phyloP scores from a whole-genome alignment of 2,797 vertebrate species.

The Oreonectes daqikongensis region DNA sequence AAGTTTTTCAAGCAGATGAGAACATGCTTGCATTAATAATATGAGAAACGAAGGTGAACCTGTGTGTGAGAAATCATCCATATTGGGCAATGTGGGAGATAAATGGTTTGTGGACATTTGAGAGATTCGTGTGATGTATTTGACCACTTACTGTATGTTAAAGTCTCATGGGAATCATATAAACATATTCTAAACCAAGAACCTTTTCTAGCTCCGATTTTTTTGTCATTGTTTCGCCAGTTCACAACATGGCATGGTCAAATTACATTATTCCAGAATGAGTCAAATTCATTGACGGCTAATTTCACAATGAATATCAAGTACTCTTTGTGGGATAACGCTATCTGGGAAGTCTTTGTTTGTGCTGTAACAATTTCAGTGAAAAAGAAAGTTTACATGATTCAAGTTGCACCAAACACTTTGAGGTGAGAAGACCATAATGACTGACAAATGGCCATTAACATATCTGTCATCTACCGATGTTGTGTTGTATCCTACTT shows the following conservation, averaged over 20 bases:
- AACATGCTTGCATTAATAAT: slow-evolving; percentile 55
- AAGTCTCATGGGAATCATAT: neutral
- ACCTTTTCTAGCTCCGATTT: neutral
- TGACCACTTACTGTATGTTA: neutral
- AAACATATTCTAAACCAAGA: neutral
- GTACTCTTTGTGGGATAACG: slow-evolving; percentile 67
- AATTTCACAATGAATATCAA: slow-evolving; percentile 80
- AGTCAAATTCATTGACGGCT: slow-evolving; percentile 75
- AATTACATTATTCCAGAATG: slow-evolving; percentile 47
- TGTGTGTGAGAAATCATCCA: slow-evolving; percentile 2
- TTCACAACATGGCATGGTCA: neutral
- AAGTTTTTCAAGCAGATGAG: slow-evolving; percentile 53
- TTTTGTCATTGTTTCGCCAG: neutral
- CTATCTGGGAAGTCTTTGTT: slow-evolving; percentile 62
- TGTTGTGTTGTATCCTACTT: too few relatives aligned
- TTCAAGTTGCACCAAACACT: slow-evolving; percentile 19
- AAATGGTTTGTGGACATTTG: neutral
- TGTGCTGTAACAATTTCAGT: slow-evolving; percentile 20
- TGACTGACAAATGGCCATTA: slow-evolving; percentile 33
- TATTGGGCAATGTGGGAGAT: neutral
- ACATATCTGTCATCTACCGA: neutral
- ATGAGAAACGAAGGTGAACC: slow-evolving; percentile 16
- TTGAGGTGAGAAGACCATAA: slow-evolving; percentile 26
- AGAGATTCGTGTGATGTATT: neutral
- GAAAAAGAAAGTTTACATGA: slow-evolving; percentile 33